Percentiles rank a stretch among this genome's conserved stretches.
phyloP scores from a whole-genome alignment of 2,797 vertebrate genomes.

The Hydrophis major region DNA sequence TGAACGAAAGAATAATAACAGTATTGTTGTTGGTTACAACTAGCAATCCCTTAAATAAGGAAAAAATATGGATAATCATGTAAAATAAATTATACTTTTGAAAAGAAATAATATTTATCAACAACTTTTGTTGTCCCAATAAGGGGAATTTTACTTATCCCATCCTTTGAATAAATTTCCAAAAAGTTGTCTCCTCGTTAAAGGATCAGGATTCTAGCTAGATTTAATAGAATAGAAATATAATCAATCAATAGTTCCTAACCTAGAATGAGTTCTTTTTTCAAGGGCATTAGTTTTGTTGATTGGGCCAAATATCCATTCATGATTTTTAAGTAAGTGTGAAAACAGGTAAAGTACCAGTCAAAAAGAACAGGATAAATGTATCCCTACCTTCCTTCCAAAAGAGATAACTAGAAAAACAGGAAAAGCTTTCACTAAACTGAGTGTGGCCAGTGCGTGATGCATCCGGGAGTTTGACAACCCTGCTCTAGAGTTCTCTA shows the following conservation, averaged over 20 bases:
- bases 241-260: background rate
- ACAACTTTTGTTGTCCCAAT: background rate
- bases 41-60: background rate
- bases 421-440: background rate
- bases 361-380: background rate
- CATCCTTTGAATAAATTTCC: background rate
- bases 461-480: too few species aligned
- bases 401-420: background rate
- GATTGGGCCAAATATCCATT: background rate
- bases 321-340: background rate
- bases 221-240: background rate
- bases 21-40: background rate
- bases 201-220: background rate
- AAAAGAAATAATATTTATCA: background rate
- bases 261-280: background rate
- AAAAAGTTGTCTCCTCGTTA: background rate
- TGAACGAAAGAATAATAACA: background rate
- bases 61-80: background rate
- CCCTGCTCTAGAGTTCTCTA: too few species aligned
- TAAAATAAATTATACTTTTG: background rate
- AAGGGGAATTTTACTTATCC: background rate
- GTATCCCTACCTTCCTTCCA: background rate
- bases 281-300: background rate
- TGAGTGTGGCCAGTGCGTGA: too few species aligned
- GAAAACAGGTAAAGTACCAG: background rate